phyloP scores from a whole-genome alignment of 2,888 invertebrate species.

The Notodonta dromedarius region DNA sequence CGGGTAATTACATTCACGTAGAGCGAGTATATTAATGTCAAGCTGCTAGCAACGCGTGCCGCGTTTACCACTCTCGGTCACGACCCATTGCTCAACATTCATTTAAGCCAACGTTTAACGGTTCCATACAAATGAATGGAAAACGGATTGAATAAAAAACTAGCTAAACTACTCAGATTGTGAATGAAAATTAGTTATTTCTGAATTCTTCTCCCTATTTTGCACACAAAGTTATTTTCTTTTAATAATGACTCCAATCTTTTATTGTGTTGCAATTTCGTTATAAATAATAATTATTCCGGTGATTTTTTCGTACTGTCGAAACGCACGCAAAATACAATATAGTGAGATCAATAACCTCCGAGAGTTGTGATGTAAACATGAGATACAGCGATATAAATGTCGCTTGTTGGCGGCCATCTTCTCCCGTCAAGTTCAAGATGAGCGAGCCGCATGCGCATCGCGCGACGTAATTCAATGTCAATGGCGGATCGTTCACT shows the following conservation, averaged over 20 bases:
- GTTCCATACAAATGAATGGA: slow-evolving; percentile 24
- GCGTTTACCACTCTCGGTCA: slow-evolving; percentile 55
- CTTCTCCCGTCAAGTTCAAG: slow-evolving; percentile 70
- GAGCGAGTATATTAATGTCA: slow-evolving; percentile 57
- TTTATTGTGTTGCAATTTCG: too few relatives aligned
- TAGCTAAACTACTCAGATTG: neutral
- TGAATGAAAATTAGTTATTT: neutral
- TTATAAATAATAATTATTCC: too few relatives aligned
- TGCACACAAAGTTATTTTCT: neutral
- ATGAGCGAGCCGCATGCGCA: slow-evolving; percentile 57
- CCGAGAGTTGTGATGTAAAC: slow-evolving; percentile 30
- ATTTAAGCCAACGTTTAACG: slow-evolving; percentile 24
- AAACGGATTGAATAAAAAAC: slow-evolving; percentile 11
- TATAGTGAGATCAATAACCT: slow-evolving; percentile 7
- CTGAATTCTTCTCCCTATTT: neutral
- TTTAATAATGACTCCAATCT: too few relatives aligned
- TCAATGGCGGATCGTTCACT: slow-evolving; percentile 70
- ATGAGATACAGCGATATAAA: slow-evolving; percentile 36
- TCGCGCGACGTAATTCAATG: slow-evolving; percentile 58
- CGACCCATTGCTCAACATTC: slow-evolving; percentile 38
- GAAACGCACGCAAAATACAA: too few relatives aligned
- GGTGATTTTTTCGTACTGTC: too few relatives aligned
- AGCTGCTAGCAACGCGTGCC: slow-evolving; percentile 48
- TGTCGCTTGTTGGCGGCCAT: slow-evolving; percentile 55
- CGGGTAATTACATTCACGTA: slow-evolving; percentile 56